phyloP scores from a whole-genome alignment of 1,140 invertebrate species.

The Cheumatopsyche charites region DNA sequence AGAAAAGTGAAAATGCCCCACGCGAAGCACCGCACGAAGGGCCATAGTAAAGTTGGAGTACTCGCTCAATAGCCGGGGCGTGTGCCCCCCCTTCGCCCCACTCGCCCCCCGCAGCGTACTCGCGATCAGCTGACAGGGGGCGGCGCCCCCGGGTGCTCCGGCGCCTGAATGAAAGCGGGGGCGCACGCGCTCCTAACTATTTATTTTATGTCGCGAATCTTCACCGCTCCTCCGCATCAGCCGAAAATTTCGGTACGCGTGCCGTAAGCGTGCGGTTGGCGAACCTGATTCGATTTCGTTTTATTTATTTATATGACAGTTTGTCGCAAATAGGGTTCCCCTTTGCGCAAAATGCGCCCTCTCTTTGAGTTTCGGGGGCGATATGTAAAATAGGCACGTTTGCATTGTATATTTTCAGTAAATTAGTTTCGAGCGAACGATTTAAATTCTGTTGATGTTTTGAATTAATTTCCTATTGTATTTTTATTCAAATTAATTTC shows the following conservation, averaged over 20 bases:
- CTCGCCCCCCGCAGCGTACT: background rate
- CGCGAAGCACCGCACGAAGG: background rate
- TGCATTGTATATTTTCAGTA: too few species aligned
- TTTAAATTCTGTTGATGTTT: too few species aligned
- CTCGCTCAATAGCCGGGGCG: background rate
- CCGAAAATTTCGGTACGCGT: background rate
- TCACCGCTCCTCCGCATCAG: background rate
- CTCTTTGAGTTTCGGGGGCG: too few species aligned
- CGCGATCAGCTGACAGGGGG: slow-evolving; percentile 4
- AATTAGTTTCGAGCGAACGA: too few species aligned
- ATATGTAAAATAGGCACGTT: too few species aligned
- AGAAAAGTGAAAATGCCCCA: background rate
- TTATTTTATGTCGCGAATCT: background rate
- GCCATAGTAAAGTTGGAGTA: background rate
- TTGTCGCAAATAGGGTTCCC: too few species aligned
- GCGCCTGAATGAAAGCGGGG: background rate
- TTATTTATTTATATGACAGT: too few species aligned
- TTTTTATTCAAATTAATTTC: too few species aligned
- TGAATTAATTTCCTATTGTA: too few species aligned
- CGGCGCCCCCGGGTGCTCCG: background rate
- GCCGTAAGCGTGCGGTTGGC: background rate
- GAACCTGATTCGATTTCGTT: background rate
- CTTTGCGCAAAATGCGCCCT: too few species aligned
- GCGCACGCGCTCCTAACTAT: background rate
- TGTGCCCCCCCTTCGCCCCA: too few species aligned